These are phyloP conservation scores for Gavia stellata DNA, from an alignment of 2,113 vertebrate species.

Conservation along the genomic window DNA sequence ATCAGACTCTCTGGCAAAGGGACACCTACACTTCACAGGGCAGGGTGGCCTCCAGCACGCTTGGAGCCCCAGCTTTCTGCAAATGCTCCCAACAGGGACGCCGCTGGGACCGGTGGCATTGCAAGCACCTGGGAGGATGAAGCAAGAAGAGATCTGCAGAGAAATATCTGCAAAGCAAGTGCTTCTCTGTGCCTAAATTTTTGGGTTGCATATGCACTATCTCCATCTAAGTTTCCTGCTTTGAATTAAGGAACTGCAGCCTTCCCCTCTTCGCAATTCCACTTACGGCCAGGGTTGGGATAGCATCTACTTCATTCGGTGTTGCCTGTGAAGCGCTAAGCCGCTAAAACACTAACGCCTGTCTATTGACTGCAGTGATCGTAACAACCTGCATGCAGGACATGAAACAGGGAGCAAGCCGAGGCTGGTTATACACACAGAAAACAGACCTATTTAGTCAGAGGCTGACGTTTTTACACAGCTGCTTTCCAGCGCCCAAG, in stretches of 20 bases:
- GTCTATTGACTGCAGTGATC: rapidly evolving
- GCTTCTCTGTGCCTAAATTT: background rate
- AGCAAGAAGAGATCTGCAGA: background rate
- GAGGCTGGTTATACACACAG: background rate
- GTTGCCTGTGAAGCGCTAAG: background rate
- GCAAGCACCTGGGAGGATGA: background rate
- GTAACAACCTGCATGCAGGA: background rate
- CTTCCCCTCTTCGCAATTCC: background rate
- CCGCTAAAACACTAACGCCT: background rate
- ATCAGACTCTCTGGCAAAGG: background rate
- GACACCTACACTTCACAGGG: background rate
- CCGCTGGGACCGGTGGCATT: background rate
- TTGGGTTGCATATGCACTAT: rapidly evolving
- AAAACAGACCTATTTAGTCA: background rate
- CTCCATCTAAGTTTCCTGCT: background rate
- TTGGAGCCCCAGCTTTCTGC: background rate
- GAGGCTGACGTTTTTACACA: background rate
- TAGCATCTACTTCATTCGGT: rapidly evolving
- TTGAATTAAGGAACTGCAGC: background rate
- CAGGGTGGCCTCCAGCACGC: background rate
- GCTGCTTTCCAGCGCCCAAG: background rate
- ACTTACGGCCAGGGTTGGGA: background rate
- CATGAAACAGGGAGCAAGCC: background rate
- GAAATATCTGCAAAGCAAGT: background rate
- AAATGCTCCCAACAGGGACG: too few relatives aligned